Conservation (phyloP, 2,113 vertebrate species). For the Pithys albifrons region DNA sequence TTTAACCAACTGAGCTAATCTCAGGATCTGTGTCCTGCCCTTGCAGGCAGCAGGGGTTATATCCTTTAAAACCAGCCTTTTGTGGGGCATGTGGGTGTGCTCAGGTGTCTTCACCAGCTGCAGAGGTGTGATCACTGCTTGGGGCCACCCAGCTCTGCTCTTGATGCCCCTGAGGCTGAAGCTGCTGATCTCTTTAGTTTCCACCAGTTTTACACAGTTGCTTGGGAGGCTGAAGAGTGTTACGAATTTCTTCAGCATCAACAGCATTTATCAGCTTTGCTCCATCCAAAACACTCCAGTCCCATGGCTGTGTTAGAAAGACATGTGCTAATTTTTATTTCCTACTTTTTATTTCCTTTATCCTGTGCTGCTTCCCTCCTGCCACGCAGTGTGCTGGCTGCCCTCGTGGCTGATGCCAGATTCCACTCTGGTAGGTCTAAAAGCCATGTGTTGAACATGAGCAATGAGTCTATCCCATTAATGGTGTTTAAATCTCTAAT, state of each 20-base stretch:
- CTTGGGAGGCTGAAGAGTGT: not conserved
- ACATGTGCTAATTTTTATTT: not conserved
- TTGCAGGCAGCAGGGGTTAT: not conserved
- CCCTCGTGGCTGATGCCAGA: not conserved
- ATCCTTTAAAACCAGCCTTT: not conserved
- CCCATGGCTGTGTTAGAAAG: not conserved
- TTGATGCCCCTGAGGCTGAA: not conserved
- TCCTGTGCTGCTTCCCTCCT: not conserved
- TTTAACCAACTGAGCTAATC: too few species aligned
- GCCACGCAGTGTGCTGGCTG: not conserved
- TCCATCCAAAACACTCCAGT: not conserved
- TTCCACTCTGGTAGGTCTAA: not conserved
- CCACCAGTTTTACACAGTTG: not conserved
- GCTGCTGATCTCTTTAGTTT: not conserved
- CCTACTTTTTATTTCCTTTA: not conserved
- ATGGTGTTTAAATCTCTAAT: not conserved
- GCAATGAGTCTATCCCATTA: not conserved
- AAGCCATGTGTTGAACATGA: not conserved
- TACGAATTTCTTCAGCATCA: not conserved
- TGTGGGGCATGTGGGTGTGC: accelerated
- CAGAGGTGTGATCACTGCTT: too few species aligned
- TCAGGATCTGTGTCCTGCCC: not conserved
- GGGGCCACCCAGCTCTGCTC: not conserved
- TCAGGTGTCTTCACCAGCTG: not conserved
- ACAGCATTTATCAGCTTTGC: not conserved